Base-by-base conservation (phyloP, 2,888 invertebrate species). In the Myathropa florea region DNA sequence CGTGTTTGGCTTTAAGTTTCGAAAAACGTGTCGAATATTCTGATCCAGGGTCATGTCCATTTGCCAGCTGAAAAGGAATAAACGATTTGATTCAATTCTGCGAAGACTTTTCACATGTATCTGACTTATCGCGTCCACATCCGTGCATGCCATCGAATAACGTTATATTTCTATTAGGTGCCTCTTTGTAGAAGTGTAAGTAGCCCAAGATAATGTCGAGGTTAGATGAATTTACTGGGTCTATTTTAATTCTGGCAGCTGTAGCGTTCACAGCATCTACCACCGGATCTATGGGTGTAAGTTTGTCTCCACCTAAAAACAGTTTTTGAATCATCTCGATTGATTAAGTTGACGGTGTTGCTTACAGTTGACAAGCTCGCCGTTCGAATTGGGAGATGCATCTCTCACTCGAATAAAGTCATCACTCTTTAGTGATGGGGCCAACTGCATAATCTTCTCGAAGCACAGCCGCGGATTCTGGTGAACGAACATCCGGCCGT, bases 71-170 rank as follows among this genome's bases (percentile, higher is more conserved):
- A 79, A 91, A 90, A 46, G 21, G 10, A 18, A 57, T 46, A 4
- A 12, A 71, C n/a, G 33, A 21, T 46, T 30, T 33, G n/a, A 26
- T 14, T 46, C 26, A 57, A 9, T 24, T 57, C 7, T 57, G 12
- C 1, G 6, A 12, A 24, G 3, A 24, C 9, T 24, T 57, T 26
- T 12, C 14, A 64, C 36, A 24, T 39, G 2, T 10, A 24, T 88
- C 91, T 89, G 93, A 95, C 93, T 95, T 94, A 91, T 97, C 96
- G 81, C 96, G 96, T 0, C 97, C 97, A 92, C 98, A 98, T 28
- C 98, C 98, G 92, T 98, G 98, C 75, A 97, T 94, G 59, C 97
- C 97, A 89, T 97, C 97, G 92, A 96, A 98, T 88, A 97, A 94
- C 0, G 97, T 96, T 68, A 98, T 95, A 91, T 97, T 97, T 77